Conservation (phyloP, 2,797 vertebrate species). For the Epinephelus coioides region DNA sequence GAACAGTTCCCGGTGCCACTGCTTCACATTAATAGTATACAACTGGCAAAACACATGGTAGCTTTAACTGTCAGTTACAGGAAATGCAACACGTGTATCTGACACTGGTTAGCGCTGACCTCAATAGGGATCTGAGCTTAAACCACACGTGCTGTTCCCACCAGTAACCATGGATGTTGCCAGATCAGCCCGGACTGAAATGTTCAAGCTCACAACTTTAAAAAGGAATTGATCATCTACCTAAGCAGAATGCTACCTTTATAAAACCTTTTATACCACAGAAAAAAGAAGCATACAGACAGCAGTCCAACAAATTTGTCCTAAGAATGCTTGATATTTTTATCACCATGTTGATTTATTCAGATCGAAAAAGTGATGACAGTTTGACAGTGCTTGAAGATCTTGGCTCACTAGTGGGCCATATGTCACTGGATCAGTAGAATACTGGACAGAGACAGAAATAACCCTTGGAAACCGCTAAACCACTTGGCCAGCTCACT, state of each 20-base stretch:
- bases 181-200: not conserved
- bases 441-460: conserved; percentile 62
- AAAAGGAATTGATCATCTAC: conserved; percentile 9
- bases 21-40: not conserved
- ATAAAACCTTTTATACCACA: not conserved
- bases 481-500: conserved; percentile 61
- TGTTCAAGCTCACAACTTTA: not conserved
- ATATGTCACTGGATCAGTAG: conserved; percentile 77
- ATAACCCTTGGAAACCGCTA: conserved; percentile 70
- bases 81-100: not conserved
- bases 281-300: not conserved
- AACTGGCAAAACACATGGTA: not conserved
- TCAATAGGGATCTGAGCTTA: not conserved
- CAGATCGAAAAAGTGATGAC: conserved; percentile 28
- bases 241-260: not conserved
- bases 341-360: not conserved
- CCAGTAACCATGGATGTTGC: not conserved
- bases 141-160: not conserved
- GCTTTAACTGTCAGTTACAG: conserved; percentile 15
- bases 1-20: not conserved
- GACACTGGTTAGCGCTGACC: not conserved
- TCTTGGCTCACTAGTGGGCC: conserved; percentile 47
- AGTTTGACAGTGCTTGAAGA: conserved; percentile 40
- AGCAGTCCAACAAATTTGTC: not conserved
- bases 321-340: conserved; percentile 10